Evolutionary conservation across 2,113 vertebrate genomes (phyloP).

Genomic region (Passer montanus): DNA sequence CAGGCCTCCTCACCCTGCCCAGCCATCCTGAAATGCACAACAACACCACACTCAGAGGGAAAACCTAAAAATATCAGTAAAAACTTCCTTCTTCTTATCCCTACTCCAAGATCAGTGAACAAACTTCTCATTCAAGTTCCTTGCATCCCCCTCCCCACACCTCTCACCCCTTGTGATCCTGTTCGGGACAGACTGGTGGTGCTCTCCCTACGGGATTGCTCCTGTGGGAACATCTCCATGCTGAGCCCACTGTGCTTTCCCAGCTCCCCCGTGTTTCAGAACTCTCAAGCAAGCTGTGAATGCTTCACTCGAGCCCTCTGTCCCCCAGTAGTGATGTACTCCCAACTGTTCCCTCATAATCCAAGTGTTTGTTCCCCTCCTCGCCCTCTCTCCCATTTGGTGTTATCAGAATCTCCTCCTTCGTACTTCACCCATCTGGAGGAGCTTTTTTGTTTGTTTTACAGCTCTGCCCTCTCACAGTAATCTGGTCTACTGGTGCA

Average conservation of each 20-base stretch:
- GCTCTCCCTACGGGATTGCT: neutral
- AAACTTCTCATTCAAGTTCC: neutral
- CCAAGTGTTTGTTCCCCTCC: neutral
- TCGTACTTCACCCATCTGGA: neutral
- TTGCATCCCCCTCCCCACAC: neutral
- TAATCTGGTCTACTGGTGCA: neutral
- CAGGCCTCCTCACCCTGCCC: neutral
- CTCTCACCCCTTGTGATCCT: neutral
- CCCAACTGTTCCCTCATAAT: neutral
- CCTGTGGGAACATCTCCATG: neutral
- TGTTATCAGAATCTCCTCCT: neutral
- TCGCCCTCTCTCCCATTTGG: neutral
- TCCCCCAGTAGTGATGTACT: too few species aligned
- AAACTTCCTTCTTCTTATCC: neutral
- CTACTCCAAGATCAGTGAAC: accelerated
- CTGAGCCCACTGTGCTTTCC: neutral
- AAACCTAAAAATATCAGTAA: neutral
- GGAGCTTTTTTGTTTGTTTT: neutral
- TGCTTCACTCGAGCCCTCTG: neutral
- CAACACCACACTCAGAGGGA: neutral
- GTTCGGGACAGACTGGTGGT: accelerated
- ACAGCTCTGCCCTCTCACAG: neutral
- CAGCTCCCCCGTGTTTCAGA: neutral
- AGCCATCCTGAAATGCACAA: accelerated
- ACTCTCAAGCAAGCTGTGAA: neutral